phyloP scores from a whole-genome alignment of 2,888 invertebrate genomes.

The Dryocosmus kuriphilus region DNA sequence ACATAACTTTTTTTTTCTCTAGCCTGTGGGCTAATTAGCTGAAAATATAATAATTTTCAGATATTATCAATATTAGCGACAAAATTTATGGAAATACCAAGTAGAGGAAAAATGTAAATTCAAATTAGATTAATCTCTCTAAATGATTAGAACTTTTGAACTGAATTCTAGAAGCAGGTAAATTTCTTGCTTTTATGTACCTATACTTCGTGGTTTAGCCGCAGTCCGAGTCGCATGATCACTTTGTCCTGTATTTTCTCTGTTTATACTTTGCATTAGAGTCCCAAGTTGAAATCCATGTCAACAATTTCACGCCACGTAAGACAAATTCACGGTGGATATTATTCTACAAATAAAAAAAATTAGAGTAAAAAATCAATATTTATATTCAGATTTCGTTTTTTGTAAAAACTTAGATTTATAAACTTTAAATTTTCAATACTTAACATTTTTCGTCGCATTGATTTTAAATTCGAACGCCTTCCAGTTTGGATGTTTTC shows the following conservation, averaged over 20 bases:
- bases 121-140: background rate
- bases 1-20: no score
- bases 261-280: conserved; percentile 21
- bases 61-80: no score
- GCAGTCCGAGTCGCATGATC: background rate
- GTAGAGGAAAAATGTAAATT: background rate
- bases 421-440: no score
- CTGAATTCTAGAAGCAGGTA: background rate
- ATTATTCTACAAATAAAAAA: background rate
- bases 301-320: background rate
- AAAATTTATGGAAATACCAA: no score
- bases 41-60: no score
- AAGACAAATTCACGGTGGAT: background rate
- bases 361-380: background rate
- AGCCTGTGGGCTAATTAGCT: no score
- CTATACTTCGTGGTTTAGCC: conserved; percentile 10
- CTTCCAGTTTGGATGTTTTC: no score
- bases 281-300: background rate
- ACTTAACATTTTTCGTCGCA: no score
- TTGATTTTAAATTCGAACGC: no score
- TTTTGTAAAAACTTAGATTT: no score
- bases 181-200: conserved; percentile 10
- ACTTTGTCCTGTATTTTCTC: conserved; percentile 6
- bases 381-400: no score
- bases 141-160: background rate